Conservation (phyloP, 2,888 invertebrate genomes). For the Eulithis testata region DNA sequence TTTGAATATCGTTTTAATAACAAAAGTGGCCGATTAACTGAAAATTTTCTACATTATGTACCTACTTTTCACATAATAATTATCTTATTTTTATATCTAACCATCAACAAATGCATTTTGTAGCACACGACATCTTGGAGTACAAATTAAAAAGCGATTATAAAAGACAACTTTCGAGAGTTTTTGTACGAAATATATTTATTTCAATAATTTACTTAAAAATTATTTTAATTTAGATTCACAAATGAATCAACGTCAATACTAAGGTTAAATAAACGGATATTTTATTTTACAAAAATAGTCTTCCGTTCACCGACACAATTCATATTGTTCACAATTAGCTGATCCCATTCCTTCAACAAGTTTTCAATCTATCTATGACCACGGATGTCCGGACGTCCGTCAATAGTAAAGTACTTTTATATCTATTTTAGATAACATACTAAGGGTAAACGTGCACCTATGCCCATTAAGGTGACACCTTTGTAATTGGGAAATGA, state of each 20-base stretch:
- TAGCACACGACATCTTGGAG: not conserved
- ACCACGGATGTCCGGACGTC: too few relatives aligned
- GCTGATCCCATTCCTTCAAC: not conserved
- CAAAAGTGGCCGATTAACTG: not conserved
- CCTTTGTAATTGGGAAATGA: not conserved
- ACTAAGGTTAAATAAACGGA: not conserved
- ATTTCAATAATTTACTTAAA: conserved; percentile 1
- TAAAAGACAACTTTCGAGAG: not conserved
- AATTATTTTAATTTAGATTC: conserved; percentile 10
- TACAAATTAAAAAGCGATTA: conserved; percentile 2
- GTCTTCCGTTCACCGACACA: not conserved
- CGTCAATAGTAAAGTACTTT: too few relatives aligned
- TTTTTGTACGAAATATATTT: conserved; percentile 12
- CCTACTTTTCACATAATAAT: not conserved
- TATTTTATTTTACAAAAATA: conserved; percentile 12
- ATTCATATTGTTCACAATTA: not conserved
- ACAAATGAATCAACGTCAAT: conserved; percentile 13
- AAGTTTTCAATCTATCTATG: not conserved
- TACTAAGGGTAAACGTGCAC: too few relatives aligned
- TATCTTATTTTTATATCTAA: conserved; percentile 10
- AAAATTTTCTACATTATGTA: not conserved
- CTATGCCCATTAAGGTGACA: too few relatives aligned
- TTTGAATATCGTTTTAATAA: not conserved
- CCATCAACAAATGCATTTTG: conserved; percentile 15
- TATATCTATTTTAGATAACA: too few relatives aligned